Conservation (phyloP, 2,888 invertebrate genomes). For the Sinopyrophorus schimmeli region DNA sequence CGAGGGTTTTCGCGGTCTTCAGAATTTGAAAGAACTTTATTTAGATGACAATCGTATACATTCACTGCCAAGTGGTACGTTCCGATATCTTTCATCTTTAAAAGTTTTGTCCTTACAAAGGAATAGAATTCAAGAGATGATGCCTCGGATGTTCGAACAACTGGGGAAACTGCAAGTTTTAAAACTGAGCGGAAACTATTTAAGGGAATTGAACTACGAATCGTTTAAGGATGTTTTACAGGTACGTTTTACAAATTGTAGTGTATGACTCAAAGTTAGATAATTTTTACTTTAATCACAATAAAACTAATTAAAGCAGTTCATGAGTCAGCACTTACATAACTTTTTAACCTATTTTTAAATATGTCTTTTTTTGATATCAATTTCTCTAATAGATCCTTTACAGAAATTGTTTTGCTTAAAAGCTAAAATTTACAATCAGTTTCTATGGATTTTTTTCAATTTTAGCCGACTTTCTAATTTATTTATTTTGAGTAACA, state of each 20-base stretch:
- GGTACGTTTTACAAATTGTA: slow-evolving; percentile 58
- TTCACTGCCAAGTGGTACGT: slow-evolving; percentile 77
- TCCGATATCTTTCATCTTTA: slow-evolving; percentile 69
- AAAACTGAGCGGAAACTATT: slow-evolving; percentile 72
- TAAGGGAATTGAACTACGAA: slow-evolving; percentile 71
- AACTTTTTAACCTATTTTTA: too few relatives aligned
- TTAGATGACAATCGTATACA: slow-evolving; percentile 77
- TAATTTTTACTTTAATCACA: too few relatives aligned
- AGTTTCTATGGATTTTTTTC: too few relatives aligned
- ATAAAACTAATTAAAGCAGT: too few relatives aligned
- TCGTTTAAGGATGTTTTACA: slow-evolving; percentile 69
- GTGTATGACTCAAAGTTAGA: too few relatives aligned
- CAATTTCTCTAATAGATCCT: too few relatives aligned
- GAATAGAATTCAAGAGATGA: slow-evolving; percentile 70
- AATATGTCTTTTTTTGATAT: too few relatives aligned
- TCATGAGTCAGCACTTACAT: too few relatives aligned
- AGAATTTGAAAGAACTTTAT: slow-evolving; percentile 69
- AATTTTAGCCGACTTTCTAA: too few relatives aligned
- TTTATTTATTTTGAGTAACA: too few relatives aligned
- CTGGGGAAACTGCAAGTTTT: slow-evolving; percentile 67
- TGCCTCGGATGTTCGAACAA: slow-evolving; percentile 71
- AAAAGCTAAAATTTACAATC: too few relatives aligned
- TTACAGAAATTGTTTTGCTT: too few relatives aligned
- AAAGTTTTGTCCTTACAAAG: slow-evolving; percentile 67
- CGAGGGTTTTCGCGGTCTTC: slow-evolving; percentile 75